Percentiles rank a stretch among this genome's conserved stretches.
phyloP scores from a whole-genome alignment of 2,797 vertebrate genomes.

The Botia kubotai region DNA sequence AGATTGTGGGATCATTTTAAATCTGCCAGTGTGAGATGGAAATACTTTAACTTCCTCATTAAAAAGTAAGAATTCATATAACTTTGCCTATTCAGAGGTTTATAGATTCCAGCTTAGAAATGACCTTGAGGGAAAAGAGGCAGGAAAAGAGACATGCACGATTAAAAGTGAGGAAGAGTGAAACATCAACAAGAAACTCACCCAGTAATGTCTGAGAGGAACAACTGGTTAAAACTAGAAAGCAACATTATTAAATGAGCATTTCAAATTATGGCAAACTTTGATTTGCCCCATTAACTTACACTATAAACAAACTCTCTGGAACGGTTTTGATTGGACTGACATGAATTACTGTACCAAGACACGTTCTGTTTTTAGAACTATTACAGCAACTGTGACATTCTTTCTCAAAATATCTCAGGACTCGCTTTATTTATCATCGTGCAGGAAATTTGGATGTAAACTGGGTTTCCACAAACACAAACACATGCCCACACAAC shows the following conservation, averaged over 20 bases:
- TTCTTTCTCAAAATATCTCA: slow-evolving; percentile 53
- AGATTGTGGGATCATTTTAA: slow-evolving; percentile 77
- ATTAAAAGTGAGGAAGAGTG: slow-evolving; percentile 69
- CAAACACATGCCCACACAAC: slow-evolving; percentile 39
- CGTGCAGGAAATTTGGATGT: slow-evolving; percentile 53
- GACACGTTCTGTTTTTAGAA: slow-evolving; percentile 38
- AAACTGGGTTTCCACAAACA: slow-evolving; percentile 40
- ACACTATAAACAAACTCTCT: too few species aligned
- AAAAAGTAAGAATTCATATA: slow-evolving; percentile 85
- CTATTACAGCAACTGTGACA: slow-evolving; percentile 25
- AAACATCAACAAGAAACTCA: slow-evolving; percentile 59
- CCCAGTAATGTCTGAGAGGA: not conserved
- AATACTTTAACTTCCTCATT: slow-evolving; percentile 79
- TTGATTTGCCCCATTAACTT: too few species aligned
- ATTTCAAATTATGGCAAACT: too few species aligned
- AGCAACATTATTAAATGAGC: too few species aligned
- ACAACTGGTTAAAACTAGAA: not conserved
- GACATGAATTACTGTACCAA: slow-evolving; percentile 21
- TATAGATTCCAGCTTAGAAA: slow-evolving; percentile 81
- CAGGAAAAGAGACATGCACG: slow-evolving; percentile 48
- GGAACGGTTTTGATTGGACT: too few species aligned
- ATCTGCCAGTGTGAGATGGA: slow-evolving; percentile 75
- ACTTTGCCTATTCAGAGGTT: slow-evolving; percentile 81
- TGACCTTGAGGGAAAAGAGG: slow-evolving; percentile 74
- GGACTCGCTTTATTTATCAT: slow-evolving; percentile 53